Evolutionary conservation across 2,113 vertebrate genomes (phyloP), one percentile per base, ranked within the genome.

Genomic region (Tetrax tetrax): DNA sequence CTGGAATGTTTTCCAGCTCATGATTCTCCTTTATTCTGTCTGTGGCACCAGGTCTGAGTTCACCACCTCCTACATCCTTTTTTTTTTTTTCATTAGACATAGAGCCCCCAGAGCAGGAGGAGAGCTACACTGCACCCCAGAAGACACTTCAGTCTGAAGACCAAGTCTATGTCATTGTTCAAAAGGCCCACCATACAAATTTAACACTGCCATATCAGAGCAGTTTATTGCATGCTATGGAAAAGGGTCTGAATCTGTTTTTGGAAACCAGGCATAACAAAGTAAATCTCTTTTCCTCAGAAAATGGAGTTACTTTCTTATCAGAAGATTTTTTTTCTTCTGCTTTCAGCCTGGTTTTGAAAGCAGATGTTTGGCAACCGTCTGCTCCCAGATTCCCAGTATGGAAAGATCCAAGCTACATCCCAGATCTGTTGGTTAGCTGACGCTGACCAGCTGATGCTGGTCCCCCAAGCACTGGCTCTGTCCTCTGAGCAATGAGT

Each of bases 201-300:
- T 50, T 45, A 38, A 61, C 28, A 11, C 29, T 29, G 24, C 35
- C 16, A 0, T 24, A 16, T 22, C 27, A 45, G 70, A 82, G 48
- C 6, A 0, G 0, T 53, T 68, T 51, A 12, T 15, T 33, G 28
- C 4, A 7, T 51, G 23, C 70, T 68, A 38, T 1, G 14, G 57
- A 43, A 78, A 15, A 75, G 16, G 8, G 25, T 74, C 33, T 43
- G 23, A 72, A 37, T 86, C n/a, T 50, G 28, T 48, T 43, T 78
- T 70, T 54, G 78, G 57, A 79, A 91, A 68, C 5, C 1, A 54
- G 48, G 53, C 48, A 35, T 64, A 68, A 47, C 23, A 68, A 89
- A 91, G 77, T 50, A 66, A 59, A 50, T 47, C n/a, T 21, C 4
- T 61, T 71, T 88, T 90, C 38, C 25, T 80, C 25, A 65, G 53